Evolutionary conservation across 2,888 invertebrate species (phyloP).

Genomic region (Molanna angustata): DNA sequence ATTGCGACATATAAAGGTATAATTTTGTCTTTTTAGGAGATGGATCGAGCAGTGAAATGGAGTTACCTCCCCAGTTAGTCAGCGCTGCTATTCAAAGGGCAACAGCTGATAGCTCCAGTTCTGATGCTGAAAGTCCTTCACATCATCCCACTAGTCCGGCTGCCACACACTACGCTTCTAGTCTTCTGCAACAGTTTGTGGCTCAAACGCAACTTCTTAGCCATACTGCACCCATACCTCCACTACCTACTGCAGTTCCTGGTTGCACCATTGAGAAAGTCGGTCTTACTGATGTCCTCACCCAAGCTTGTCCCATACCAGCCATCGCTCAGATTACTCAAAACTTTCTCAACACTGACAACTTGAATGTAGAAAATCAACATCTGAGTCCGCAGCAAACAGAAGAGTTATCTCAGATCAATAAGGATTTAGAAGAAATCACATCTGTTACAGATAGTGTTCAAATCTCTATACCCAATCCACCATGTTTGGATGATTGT

Average conservation of each 20-base stretch:
- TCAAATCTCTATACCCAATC: conserved; percentile 46
- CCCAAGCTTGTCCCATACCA: conserved; percentile 46
- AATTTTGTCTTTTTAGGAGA: conserved; percentile 38
- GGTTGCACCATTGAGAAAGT: conserved; percentile 39
- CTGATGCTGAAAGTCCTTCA: conserved; percentile 65
- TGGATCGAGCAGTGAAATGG: conserved; percentile 71
- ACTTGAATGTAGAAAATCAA: conserved; percentile 32
- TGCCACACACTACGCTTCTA: conserved; percentile 67
- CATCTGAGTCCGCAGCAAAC: conserved; percentile 50
- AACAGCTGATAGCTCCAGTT: conserved; percentile 64
- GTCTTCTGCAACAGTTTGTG: conserved; percentile 75
- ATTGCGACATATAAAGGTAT: neutral
- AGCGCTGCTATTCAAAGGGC: conserved; percentile 74
- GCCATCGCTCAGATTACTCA: conserved; percentile 46
- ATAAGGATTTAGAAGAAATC: conserved; percentile 53
- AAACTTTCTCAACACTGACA: conserved; percentile 45
- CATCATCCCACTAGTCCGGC: conserved; percentile 54
- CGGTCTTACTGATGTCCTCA: conserved; percentile 46
- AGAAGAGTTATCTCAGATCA: conserved; percentile 51
- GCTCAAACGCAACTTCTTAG: conserved; percentile 73
- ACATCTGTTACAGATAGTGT: conserved; percentile 42
- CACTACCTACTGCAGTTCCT: conserved; percentile 41
- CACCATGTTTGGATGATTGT: conserved; percentile 49
- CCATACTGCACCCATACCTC: conserved; percentile 41
- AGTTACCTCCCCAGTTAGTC: conserved; percentile 70